A percentile compares a stretch with the other conserved stretches of the same genome.
Conservation (phyloP, 2,888 invertebrate genomes). For the Romanomermis culicivorax region DNA sequence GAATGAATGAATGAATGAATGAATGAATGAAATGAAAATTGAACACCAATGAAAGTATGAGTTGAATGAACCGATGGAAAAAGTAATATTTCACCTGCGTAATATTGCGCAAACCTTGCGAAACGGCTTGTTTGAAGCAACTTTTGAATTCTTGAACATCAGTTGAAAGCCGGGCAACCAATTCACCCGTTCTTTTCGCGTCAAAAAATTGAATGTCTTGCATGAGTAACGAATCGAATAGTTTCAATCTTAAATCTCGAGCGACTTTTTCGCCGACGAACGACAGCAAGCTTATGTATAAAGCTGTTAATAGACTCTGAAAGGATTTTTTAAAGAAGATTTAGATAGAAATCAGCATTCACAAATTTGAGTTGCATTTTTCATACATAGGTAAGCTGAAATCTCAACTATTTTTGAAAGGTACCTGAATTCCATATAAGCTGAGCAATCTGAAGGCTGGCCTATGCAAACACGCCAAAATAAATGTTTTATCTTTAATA, state of each 20-base stretch:
- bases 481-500: slow-evolving; percentile 17
- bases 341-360: too few species aligned
- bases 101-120: slow-evolving; percentile 64
- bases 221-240: slow-evolving; percentile 57
- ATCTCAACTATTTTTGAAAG: too few species aligned
- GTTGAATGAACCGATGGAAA: too few species aligned
- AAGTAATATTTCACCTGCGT: too few species aligned
- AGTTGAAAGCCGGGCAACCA: slow-evolving; percentile 68
- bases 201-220: slow-evolving; percentile 71
- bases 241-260: slow-evolving; percentile 50
- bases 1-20: too few species aligned
- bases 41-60: too few species aligned
- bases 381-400: too few species aligned
- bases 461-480: background rate
- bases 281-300: slow-evolving; percentile 65
- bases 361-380: too few species aligned
- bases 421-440: slow-evolving; percentile 52
- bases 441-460: slow-evolving; percentile 47
- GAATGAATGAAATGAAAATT: too few species aligned
- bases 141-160: slow-evolving; percentile 95
- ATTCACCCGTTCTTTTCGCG: slow-evolving; percentile 65
- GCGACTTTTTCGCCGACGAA: slow-evolving; percentile 73
- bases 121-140: slow-evolving; percentile 73
- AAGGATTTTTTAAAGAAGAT: background rate
- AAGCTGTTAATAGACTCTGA: slow-evolving; percentile 62